Evolutionary conservation across 2,888 invertebrate genomes (phyloP), one percentile per base, ranked within the genome.

Genomic region (Lapara coniferarum): DNA sequence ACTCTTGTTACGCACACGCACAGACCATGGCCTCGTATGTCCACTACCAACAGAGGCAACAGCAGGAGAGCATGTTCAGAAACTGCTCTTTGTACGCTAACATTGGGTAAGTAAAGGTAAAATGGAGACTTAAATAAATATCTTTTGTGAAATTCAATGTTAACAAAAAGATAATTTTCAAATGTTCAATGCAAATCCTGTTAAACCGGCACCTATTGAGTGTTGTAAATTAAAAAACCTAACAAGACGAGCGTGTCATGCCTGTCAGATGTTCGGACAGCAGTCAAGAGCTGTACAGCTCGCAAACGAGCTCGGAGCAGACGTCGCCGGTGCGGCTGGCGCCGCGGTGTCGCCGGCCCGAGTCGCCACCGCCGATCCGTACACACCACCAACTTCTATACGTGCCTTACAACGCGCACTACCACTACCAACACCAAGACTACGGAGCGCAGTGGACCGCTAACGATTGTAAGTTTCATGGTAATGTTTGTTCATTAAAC

Each of bases 381-480:
- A 95, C 93, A 75, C 96, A 96, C 81, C 96, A 96, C 74, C 96
- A 96, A 83, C 95, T 96, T 0, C 95, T 96, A 87, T 95, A 96
- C 74, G 95, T 96, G 77, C 96, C 96, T 0, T 96, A 96, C 81
- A 95, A 94, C 80, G 89, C 85, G 1, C 90, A 91, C 70, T 89
- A 91, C 69, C 89, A 91, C 71, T 89, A 92, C 75, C 90, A 90
- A 67, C 89, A 88, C 49, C 82, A 85, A n/a, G 89, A 91, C 6
- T 89, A 90, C 68, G 79, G 82, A 0, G 75, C 85, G 30, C 87
- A 87, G 67, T 92, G 91, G 92, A 77, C 81, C 12, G 74, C 84
- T 1, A 86, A 81, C 66, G 91, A 92, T 25, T 92, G 92, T 92
- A 67, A 88, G 91, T 87, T 10, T 13, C 12, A 44, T 25, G 25